These are phyloP conservation scores for Melanotaenia trifasciata DNA, from an alignment of 2,797 vertebrate genomes.

Conservation along the genomic window DNA sequence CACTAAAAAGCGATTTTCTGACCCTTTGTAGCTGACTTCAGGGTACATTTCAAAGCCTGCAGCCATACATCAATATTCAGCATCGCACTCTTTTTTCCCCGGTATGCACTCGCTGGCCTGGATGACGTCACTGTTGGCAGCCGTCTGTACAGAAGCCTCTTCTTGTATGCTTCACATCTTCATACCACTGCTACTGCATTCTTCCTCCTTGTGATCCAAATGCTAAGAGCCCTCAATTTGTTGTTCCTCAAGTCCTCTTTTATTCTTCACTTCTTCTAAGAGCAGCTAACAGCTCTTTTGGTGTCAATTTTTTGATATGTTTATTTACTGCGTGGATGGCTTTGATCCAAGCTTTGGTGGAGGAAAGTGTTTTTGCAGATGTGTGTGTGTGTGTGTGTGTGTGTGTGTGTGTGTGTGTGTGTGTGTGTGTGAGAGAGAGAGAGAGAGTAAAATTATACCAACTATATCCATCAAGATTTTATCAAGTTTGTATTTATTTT, in stretches of 20 bases:
- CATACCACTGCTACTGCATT: constrained; percentile 14
- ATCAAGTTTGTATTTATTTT: too few species aligned
- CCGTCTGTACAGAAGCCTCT: constrained; percentile 24
- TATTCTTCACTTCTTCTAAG: constrained; percentile 11
- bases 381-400: constrained; percentile 28
- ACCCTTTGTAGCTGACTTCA: too few species aligned
- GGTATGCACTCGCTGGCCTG: constrained; percentile 18
- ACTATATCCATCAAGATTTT: too few species aligned
- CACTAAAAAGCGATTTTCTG: too few species aligned
- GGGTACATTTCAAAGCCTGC: too few species aligned
- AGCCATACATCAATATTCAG: too few species aligned
- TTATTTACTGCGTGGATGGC: constrained; percentile 73
- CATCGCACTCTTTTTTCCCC: constrained; percentile 13
- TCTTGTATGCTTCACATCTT: constrained; percentile 54
- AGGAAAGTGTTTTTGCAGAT: constrained; percentile 26
- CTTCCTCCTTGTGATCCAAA: constrained; percentile 54
- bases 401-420: too few species aligned
- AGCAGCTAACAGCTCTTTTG: constrained; percentile 68
- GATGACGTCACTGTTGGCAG: constrained; percentile 48
- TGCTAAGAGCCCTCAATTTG: constrained; percentile 66
- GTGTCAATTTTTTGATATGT: constrained; percentile 79
- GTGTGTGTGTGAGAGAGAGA: too few species aligned
- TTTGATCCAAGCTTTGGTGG: constrained; percentile 66
- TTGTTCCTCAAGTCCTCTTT: constrained; percentile 42
- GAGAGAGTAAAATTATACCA: too few species aligned